Percentiles rank a stretch among this genome's conserved stretches.
These are phyloP conservation scores for Diprion similis DNA, from an alignment of 1,140 invertebrate species.

Conservation along the genomic window DNA sequence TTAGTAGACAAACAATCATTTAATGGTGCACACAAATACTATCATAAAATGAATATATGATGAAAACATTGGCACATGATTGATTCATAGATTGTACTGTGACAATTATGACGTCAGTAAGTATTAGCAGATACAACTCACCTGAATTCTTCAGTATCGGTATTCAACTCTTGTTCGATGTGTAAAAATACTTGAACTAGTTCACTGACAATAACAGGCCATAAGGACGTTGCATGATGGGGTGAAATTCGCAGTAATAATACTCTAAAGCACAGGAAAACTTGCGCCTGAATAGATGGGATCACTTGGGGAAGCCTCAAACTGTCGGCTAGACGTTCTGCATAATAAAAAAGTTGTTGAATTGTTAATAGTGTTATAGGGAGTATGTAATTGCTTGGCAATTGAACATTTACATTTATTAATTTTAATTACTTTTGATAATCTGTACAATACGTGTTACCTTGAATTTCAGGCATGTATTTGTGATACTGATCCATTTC, in stretches of 20 bases:
- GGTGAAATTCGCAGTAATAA: slow-evolving; percentile 87
- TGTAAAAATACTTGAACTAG: slow-evolving; percentile 91
- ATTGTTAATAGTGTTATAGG: slow-evolving; percentile 21
- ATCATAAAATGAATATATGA: slow-evolving; percentile 15
- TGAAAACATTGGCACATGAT: too few relatives aligned
- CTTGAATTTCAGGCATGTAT: slow-evolving; percentile 94
- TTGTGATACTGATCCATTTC: slow-evolving; percentile 93
- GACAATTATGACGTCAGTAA: too few relatives aligned
- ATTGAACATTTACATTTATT: slow-evolving; percentile 15
- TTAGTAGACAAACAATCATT: too few relatives aligned
- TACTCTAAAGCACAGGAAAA: slow-evolving; percentile 92
- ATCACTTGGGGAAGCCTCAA: slow-evolving; percentile 81
- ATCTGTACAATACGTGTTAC: slow-evolving; percentile 56
- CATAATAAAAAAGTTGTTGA: slow-evolving; percentile 32
- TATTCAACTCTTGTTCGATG: slow-evolving; percentile 86
- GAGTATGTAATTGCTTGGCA: background rate
- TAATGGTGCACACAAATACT: slow-evolving; percentile 20
- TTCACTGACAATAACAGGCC: slow-evolving; percentile 95
- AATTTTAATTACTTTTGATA: slow-evolving; percentile 24
- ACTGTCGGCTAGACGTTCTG: slow-evolving; percentile 88
- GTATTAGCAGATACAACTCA: slow-evolving; percentile 45
- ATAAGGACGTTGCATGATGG: slow-evolving; percentile 86
- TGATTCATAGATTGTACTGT: too few relatives aligned
- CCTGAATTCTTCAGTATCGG: slow-evolving; percentile 83
- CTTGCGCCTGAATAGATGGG: slow-evolving; percentile 85